Conservation (phyloP, 2,888 invertebrate species). For the Perizoma flavofasciatum region DNA sequence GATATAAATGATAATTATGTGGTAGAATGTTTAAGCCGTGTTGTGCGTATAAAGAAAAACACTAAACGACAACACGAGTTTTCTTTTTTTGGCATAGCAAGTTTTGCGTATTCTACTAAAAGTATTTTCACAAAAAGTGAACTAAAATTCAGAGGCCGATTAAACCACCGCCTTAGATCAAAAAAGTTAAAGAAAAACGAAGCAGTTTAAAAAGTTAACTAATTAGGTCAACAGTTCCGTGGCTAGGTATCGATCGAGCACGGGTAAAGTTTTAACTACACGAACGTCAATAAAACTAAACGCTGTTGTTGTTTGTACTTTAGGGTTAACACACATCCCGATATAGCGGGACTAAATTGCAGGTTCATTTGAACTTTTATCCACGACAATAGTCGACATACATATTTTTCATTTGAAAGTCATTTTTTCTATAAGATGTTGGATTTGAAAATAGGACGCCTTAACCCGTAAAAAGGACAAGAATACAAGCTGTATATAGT, state of each 20-base stretch:
- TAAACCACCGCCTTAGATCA: background rate
- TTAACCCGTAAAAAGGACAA: too few relatives aligned
- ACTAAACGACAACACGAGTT: too few relatives aligned
- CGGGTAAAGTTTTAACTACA: constrained; percentile 63
- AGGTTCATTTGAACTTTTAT: background rate
- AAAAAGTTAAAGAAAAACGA: constrained; percentile 39
- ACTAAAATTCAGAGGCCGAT: too few relatives aligned
- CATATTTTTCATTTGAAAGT: too few relatives aligned
- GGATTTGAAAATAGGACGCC: too few relatives aligned
- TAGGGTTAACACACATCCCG: constrained; percentile 19
- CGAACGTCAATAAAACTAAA: constrained; percentile 66
- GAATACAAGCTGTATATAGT: too few relatives aligned
- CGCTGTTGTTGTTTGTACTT: constrained; percentile 48
- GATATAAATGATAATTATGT: constrained; percentile 4
- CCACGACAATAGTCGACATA: too few relatives aligned
- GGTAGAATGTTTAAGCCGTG: background rate
- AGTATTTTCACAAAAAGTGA: too few relatives aligned
- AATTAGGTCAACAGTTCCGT: constrained; percentile 75
- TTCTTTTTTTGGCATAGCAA: too few relatives aligned
- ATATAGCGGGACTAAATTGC: background rate
- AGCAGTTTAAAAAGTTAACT: constrained; percentile 69
- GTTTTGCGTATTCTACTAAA: too few relatives aligned
- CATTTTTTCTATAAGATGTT: too few relatives aligned
- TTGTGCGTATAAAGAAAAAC: background rate
- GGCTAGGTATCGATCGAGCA: constrained; percentile 61